phyloP scores from a whole-genome alignment of 2,888 invertebrate genomes.

The Cosmorhoe ocellata region DNA sequence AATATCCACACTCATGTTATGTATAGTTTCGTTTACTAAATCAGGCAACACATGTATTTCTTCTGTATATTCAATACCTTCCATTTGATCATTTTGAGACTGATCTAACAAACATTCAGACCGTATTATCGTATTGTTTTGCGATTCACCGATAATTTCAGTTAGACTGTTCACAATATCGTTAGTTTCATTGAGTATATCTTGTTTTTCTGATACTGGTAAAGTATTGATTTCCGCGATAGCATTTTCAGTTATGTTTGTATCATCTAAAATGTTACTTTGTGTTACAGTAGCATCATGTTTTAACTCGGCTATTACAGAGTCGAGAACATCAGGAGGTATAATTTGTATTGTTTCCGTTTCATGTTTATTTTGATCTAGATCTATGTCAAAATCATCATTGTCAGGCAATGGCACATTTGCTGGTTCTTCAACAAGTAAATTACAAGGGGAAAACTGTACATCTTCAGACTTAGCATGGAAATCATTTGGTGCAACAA shows the following conservation, averaged over 20 bases:
- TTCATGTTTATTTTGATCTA: conserved; percentile 21
- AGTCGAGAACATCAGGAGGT: conserved; percentile 2
- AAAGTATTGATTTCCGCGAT: neutral
- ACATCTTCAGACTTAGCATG: neutral
- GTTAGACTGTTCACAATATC: conserved; percentile 14
- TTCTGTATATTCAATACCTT: conserved; percentile 35
- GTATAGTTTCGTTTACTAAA: conserved; percentile 37
- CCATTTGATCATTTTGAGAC: conserved; percentile 21
- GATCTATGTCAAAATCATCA: conserved; percentile 54
- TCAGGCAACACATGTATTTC: conserved; percentile 37
- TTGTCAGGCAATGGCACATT: conserved; percentile 20
- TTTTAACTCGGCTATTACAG: conserved; percentile 7
- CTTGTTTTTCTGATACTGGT: conserved; percentile 4
- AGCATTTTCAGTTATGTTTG: conserved; percentile 1
- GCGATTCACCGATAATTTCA: conserved; percentile 17
- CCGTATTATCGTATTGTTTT: conserved; percentile 2
- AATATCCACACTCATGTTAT: conserved; percentile 13
- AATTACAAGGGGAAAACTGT: neutral
- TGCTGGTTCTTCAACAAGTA: conserved; percentile 8
- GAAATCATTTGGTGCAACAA: neutral
- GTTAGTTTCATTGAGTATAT: conserved; percentile 14
- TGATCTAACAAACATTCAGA: neutral
- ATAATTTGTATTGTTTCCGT: neutral
- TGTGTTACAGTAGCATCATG: neutral
- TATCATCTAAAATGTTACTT: conserved; percentile 2